A percentile compares a stretch with the other conserved stretches of the same genome.
These are phyloP conservation scores for Acanthurus tractus DNA, from an alignment of 2,797 vertebrate species.

Conservation along the genomic window DNA sequence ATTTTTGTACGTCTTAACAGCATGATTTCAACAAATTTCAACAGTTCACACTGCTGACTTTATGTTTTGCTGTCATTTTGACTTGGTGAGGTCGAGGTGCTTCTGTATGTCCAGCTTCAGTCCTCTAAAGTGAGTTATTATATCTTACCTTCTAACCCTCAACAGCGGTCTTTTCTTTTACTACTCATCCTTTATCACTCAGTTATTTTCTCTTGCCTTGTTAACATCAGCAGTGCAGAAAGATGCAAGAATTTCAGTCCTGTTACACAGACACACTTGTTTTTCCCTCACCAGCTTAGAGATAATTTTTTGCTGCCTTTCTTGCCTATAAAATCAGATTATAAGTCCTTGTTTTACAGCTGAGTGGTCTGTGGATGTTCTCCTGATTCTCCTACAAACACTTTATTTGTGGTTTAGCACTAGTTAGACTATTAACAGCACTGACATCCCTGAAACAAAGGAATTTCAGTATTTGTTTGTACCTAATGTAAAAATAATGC, in stretches of 20 bases:
- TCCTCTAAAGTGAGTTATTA: not conserved
- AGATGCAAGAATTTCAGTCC: not conserved
- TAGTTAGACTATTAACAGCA: not conserved
- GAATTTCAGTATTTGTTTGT: too few species aligned
- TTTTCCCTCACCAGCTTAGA: not conserved
- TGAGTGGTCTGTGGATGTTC: not conserved
- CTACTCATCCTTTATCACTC: not conserved
- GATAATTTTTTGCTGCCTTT: not conserved
- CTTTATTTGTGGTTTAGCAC: not conserved
- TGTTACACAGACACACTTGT: not conserved
- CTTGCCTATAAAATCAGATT: not conserved
- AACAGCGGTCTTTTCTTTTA: not conserved
- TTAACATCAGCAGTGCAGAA: not conserved
- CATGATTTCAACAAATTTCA: not conserved
- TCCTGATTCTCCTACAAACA: too few species aligned
- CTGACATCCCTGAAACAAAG: not conserved
- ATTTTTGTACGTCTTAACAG: not conserved
- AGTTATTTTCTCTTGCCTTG: slow-evolving; percentile 1
- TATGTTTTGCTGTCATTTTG: not conserved
- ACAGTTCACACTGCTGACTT: too few species aligned
- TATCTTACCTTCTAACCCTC: not conserved
- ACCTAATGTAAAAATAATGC: too few species aligned
- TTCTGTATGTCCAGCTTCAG: not conserved
- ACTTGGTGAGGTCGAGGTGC: not conserved
- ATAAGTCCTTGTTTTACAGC: not conserved